These are phyloP conservation scores for Callospermophilus lateralis DNA, from an alignment of 2,113 vertebrate genomes.

Conservation along the genomic window DNA sequence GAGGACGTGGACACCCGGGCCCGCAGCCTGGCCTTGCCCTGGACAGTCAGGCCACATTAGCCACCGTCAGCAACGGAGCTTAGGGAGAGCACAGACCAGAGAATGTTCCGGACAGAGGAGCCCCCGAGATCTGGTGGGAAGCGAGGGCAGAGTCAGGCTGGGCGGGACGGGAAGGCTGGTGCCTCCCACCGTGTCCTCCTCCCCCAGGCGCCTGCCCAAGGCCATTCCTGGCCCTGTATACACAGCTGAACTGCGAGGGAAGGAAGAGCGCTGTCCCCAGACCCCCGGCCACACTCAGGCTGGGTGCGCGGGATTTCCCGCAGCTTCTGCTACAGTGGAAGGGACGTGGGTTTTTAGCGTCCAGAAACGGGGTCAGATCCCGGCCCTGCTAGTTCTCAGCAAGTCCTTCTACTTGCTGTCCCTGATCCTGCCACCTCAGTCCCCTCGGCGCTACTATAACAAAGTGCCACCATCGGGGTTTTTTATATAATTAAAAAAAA, in stretches of 20 bases:
- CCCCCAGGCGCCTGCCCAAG: background rate
- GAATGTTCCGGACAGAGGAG: background rate
- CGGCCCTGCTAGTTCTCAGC: accelerated
- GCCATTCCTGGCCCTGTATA: background rate
- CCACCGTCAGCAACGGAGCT: background rate
- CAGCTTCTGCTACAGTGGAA: accelerated
- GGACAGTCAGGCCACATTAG: background rate
- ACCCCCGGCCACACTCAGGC: background rate
- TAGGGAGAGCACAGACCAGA: background rate
- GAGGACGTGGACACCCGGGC: accelerated
- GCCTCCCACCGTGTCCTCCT: background rate
- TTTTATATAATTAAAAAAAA: background rate
- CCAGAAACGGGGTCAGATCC: background rate
- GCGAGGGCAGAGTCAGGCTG: accelerated
- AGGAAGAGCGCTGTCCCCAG: accelerated
- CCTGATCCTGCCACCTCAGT: background rate
- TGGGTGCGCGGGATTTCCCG: accelerated
- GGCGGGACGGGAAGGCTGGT: no score
- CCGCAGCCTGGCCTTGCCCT: background rate
- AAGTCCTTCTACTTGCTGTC: accelerated
- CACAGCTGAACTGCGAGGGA: background rate
- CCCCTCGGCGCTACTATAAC: background rate
- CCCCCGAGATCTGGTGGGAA: background rate
- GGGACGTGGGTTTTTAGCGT: accelerated
- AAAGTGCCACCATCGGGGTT: accelerated